Conservation (phyloP, 2,797 vertebrate genomes). For the Acanthurus lineatus region DNA sequence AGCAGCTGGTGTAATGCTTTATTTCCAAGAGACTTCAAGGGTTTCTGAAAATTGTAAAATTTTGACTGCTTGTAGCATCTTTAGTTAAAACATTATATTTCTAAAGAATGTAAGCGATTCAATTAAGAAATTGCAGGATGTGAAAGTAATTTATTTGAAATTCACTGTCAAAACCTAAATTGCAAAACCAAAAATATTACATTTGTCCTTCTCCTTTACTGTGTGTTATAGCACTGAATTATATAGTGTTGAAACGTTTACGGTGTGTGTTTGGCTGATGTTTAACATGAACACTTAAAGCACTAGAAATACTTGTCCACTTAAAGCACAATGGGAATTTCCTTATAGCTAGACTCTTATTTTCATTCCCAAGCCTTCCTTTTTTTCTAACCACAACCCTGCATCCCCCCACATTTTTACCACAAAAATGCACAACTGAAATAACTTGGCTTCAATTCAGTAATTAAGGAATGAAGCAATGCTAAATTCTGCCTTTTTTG, state of each 20-base stretch:
- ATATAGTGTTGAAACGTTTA: conserved; percentile 15
- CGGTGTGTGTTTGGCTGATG: conserved; percentile 23
- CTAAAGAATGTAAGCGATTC: not conserved
- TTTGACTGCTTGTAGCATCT: not conserved
- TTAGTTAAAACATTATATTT: conserved; percentile 7
- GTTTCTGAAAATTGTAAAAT: not conserved
- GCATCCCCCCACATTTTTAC: conserved; percentile 63
- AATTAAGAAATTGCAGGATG: not conserved
- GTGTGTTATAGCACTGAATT: not conserved
- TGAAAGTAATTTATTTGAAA: not conserved
- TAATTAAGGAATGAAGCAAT: conserved; percentile 66
- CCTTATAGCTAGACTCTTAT: conserved; percentile 29
- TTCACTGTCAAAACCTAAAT: not conserved
- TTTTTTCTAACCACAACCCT: conserved; percentile 42
- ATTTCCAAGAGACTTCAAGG: not conserved
- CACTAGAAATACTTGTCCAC: conserved; percentile 17
- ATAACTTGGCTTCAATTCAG: conserved; percentile 73
- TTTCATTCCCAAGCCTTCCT: conserved; percentile 60
- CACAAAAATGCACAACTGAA: conserved; percentile 80
- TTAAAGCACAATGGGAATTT: conserved; percentile 32
- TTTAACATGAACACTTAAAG: conserved; percentile 21
- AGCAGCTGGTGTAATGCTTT: not conserved
- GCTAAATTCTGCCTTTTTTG: conserved; percentile 81
- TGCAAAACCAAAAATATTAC: not conserved
- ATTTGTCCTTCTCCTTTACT: not conserved